Percentiles rank a stretch among this genome's conserved stretches.
These are phyloP conservation scores for Belgica antarctica DNA, from an alignment of 2,888 invertebrate species.

Conservation along the genomic window DNA sequence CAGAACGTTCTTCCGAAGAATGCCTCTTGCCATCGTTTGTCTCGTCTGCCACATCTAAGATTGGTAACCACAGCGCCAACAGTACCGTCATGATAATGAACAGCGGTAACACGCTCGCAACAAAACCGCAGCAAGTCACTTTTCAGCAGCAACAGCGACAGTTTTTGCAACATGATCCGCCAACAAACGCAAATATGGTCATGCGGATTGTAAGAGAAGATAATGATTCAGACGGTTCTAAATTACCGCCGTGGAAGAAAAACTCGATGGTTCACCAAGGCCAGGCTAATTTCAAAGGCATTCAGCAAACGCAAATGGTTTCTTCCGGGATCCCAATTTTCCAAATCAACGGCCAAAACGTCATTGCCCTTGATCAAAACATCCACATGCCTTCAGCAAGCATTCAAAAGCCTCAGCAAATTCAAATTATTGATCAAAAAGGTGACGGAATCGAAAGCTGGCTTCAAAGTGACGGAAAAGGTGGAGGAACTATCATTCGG, in stretches of 20 bases:
- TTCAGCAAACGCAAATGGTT: not conserved
- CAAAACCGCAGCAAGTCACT: constrained; percentile 24
- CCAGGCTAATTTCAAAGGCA: too few species aligned
- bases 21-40: constrained; percentile 25
- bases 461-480: not conserved
- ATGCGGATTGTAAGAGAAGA: constrained; percentile 21
- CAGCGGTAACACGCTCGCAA: constrained; percentile 14
- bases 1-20: constrained; percentile 13
- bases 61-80: constrained; percentile 26
- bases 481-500: constrained; percentile 45
- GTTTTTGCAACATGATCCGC: constrained; percentile 29
- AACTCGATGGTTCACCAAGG: constrained; percentile 21
- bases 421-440: constrained; percentile 39
- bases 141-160: constrained; percentile 8
- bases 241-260: constrained; percentile 39
- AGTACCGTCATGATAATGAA: constrained; percentile 34
- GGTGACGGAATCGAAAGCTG: constrained; percentile 5
- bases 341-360: constrained; percentile 34
- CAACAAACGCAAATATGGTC: constrained; percentile 1
- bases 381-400: constrained; percentile 17
- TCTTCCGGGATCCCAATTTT: constrained; percentile 35
- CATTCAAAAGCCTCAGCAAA: constrained; percentile 23
- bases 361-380: constrained; percentile 37
- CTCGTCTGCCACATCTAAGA: constrained; percentile 2
- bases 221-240: not conserved